phyloP scores from a whole-genome alignment of 1,140 invertebrate species.

The Drosophila truncata region DNA sequence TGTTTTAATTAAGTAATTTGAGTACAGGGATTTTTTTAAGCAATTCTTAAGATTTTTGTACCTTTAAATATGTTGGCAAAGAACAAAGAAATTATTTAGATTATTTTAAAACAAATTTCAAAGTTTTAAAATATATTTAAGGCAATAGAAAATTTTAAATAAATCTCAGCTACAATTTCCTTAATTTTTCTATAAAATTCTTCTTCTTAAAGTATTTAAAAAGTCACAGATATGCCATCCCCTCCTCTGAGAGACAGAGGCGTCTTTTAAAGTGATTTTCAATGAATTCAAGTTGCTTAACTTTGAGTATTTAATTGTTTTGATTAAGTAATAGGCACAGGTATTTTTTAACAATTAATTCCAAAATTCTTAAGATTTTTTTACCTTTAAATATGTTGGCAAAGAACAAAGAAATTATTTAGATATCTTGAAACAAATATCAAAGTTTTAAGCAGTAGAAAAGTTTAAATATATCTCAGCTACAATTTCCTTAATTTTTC shows the following conservation, averaged over 20 bases:
- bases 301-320: not conserved
- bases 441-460: not conserved
- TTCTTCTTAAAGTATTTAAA: not conserved
- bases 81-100: not conserved
- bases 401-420: not conserved
- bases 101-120: too few relatives aligned
- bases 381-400: not conserved
- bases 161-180: not conserved
- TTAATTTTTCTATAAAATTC: not conserved
- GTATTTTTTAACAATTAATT: not conserved
- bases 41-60: too few relatives aligned
- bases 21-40: not conserved
- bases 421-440: too few relatives aligned
- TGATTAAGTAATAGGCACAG: not conserved
- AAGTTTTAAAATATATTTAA: too few relatives aligned
- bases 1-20: not conserved
- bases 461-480: not conserved
- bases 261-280: constrained; percentile 7
- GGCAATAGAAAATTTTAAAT: too few relatives aligned
- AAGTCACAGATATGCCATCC: not conserved
- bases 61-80: not conserved
- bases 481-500: not conserved
- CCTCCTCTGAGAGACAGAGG: too few relatives aligned
- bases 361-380: too few relatives aligned
- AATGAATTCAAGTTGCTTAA: not conserved